phyloP scores from a whole-genome alignment of 1,140 invertebrate genomes.

The Drosophila jambulina region DNA sequence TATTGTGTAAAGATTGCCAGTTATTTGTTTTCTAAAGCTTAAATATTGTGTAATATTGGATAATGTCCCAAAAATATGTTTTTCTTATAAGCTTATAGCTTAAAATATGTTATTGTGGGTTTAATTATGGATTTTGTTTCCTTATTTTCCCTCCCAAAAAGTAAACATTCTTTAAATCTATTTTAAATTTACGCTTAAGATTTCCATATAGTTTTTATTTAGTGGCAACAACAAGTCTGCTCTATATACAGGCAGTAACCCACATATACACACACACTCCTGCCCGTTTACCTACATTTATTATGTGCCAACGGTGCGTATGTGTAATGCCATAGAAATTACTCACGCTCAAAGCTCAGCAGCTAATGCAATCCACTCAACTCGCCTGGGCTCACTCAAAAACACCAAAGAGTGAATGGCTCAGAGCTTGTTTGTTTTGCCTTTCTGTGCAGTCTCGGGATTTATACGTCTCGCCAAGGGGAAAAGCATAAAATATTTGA shows the following conservation, averaged over 20 bases:
- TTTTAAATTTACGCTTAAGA: not conserved
- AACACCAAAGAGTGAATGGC: constrained; percentile 1
- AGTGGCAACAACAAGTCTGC: constrained; percentile 71
- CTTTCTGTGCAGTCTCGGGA: not conserved
- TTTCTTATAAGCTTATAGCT: not conserved
- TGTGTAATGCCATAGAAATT: constrained; percentile 66
- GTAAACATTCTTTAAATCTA: not conserved
- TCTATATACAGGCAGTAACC: constrained; percentile 54
- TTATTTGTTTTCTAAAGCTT: not conserved
- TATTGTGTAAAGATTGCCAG: not conserved
- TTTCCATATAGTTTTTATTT: not conserved
- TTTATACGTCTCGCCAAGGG: not conserved
- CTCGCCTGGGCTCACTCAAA: constrained; percentile 34
- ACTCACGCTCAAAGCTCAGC: constrained; percentile 67
- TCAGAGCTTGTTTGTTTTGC: constrained; percentile 38
- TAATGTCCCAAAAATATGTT: not conserved
- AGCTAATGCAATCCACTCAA: constrained; percentile 67
- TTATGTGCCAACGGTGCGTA: constrained; percentile 71
- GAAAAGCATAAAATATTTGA: constrained; percentile 19
- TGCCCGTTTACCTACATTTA: constrained; percentile 74
- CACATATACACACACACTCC: constrained; percentile 28
- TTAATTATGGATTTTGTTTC: not conserved
- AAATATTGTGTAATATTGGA: not conserved
- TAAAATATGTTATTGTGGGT: not conserved
- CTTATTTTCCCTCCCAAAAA: not conserved